Evolutionary conservation across 2,888 invertebrate species (phyloP), one percentile per base, ranked within the genome.

Genomic region (Melanotus villosus): DNA sequence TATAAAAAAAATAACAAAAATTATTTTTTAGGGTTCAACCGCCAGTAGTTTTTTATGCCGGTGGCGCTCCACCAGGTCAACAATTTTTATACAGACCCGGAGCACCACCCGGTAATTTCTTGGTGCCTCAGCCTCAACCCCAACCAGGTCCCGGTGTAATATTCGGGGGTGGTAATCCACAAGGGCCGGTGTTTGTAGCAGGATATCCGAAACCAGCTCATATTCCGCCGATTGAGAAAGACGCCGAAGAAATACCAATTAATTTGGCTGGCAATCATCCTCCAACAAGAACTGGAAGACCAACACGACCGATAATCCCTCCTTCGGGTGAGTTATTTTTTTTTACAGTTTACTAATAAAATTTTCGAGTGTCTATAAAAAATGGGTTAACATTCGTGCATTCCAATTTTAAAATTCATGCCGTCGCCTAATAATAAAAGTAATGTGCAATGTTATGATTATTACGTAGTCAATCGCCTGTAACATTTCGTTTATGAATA

Each of bases 171-270:
- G 70, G 71, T 58, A 57, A 70, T 32, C 74, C 74, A 7, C 73
- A 73, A 64, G 75, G 76, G 23, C 79, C 81, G 4, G 73, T 80
- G 2, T 79, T 80, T 56, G 74, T 77, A 1, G 79, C 80, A 1
- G 81, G 81, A n/a, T 83, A 80, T 63, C 83, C 78, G 9, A 77
- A 72, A 71, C 75, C 82, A 14, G 80, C 83, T 0, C 80, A 80
- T 65, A 78, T 81, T 21, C 83, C 83, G 3, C 82, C 84, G 52
- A 81, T 84, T 26, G 84, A 84, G 64, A 84, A 83, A 68, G 83
- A 84, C 66, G 84, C 84, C 9, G 84, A 83, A 71, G 84, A 84
- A 69, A 80, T 84, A 47, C 84, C 84, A n/a, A n/a, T n/a, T 1
- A 14, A 38, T 7, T 36, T 67, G 19, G 62, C 67, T 14, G 67